Evolutionary conservation across 1,140 invertebrate species (phyloP), one percentile per base, ranked within the genome.

Genomic region (Macrostomum lignano): DNA sequence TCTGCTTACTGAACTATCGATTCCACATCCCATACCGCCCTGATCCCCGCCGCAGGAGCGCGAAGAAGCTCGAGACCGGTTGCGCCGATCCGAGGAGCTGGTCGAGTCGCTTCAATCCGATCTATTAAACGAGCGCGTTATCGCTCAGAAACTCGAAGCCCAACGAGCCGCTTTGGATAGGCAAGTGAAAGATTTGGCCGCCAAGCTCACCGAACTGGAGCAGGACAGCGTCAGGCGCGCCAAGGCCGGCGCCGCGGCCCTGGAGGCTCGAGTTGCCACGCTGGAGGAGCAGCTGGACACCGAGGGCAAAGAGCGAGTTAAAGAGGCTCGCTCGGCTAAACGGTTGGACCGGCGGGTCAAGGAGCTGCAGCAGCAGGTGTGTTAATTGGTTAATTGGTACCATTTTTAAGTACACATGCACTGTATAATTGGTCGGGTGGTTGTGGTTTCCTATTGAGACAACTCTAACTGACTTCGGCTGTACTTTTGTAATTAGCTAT

Each of bases 31-130:
- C n/a, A n/a, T n/a, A n/a, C n/a, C n/a, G n/a, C n/a, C n/a, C n/a
- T n/a, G n/a, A n/a, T n/a, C n/a, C n/a, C n/a, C n/a, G 20, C 32
- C 24, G 4, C 14, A 11, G 14, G 7, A 9, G 17, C 4, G 14
- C 3, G 20, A 11, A 6, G 19, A 14, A n/a, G 10, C 19, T 10
- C 22, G 26, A 24, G 32, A 33, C 20, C 11, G 19, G 10, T 17
- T 25, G 10, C 24, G 26, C 11, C 14, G 19, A 24, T n/a, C 26
- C 3, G n/a, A 6, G 6, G 14, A 5, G 9, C 32, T 25, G 11
- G 14, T 33, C 9, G 32, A 33, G 26, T 25, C 24, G 17, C 22
- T 33, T 20, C 32, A 33, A 24, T 15, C 10, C 10, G 32, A 33
- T n/a, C 20, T 33, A n/a, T 25, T 14, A 14, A n/a, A 17, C 13